Evolutionary conservation across 2,888 invertebrate genomes (phyloP), one percentile per base, ranked within the genome.

Genomic region (Thyatira batis): DNA sequence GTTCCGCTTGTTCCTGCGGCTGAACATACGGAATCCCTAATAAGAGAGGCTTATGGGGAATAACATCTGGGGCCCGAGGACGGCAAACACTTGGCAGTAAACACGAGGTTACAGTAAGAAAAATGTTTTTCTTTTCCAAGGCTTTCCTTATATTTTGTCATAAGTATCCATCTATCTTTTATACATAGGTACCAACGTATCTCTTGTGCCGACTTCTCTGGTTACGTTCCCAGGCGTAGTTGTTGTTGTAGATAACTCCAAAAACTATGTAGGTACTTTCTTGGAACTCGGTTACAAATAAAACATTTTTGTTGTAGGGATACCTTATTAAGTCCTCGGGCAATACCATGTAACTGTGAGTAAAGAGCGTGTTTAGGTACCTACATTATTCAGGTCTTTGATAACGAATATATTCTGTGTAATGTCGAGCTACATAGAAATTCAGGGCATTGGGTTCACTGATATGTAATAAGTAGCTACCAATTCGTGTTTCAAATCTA

Each of bases 11-110:
- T 76, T 81, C 72, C 75, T 78, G 75, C 70, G 76, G 77, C 77
- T 77, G 78, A 83, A 81, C 86, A 85, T 71, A 85, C 83, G 80
- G 87, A 87, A 89, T 88, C 85, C 85, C 80, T 91, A 90, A 90
- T 90, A 91, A 89, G 89, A 84, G 80, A 78, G 84, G 89, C 87
- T 91, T 90, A 90, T 81, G 76, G 80, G 85, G 86, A 83, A 89
- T 87, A 89, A 88, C 91, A 91, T 89, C 90, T 91, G 91, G 82
- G 90, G 65, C 81, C 79, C 84, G 82, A 70, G 74, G 82, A 82
- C 78, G 82, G 85, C 87, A 91, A 91, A 90, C 89, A 90, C 81
- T 87, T 84, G 82, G 69, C 75, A 76, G 89, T 85, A 89, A 89
- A 89, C 87, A 90, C 80, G 79, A 76, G 81, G 83, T 81, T 79